Evolutionary conservation across 2,888 invertebrate species (phyloP), one percentile per base, ranked within the genome.

Genomic region (Plagodis pulveraria): DNA sequence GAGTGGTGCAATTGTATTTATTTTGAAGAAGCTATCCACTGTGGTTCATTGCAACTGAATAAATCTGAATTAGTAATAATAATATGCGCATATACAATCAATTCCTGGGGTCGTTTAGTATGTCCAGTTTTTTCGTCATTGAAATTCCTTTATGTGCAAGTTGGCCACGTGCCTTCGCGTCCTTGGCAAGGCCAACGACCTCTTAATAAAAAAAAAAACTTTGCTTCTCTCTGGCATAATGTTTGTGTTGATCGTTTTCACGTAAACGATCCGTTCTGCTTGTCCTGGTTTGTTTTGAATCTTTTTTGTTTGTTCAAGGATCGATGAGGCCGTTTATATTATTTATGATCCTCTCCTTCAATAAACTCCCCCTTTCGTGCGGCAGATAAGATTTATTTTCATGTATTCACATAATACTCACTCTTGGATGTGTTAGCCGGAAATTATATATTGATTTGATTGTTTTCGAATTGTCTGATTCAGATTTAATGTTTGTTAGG

Each of bases 211-310:
- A 80, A 84, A 83, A 84, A 80, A 77, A 78, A 85, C 89, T 89
- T 87, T 87, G 84, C 79, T 71, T 76, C 73, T 81, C 78, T 83
- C 80, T 74, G 77, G 70, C 83, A 77, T 84, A 83, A 84, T 84
- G 86, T 91, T 91, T 91, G 88, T 89, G 91, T 90, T 89, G 85
- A 87, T 89, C 84, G 87, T 85, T 88, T 88, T 85, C 83, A 85
- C 84, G 83, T 86, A 86, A 87, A 87, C 79, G 80, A 78, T 78
- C 76, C 78, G 75, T 73, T 77, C 79, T 78, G 74, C 40, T 10
- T 10, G 76, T 73, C 78, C 79, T 78, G 74, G 73, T 78, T 78
- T 80, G 74, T 79, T 81, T 81, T 79, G 77, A 74, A 76, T 72
- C 69, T 67, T 77, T 80, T 72, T 74, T 68, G 59, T 77, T 73